Evolutionary conservation across 1,140 invertebrate genomes (phyloP), one percentile per base, ranked within the genome.

Genomic region (Pectinophora gossypiella): DNA sequence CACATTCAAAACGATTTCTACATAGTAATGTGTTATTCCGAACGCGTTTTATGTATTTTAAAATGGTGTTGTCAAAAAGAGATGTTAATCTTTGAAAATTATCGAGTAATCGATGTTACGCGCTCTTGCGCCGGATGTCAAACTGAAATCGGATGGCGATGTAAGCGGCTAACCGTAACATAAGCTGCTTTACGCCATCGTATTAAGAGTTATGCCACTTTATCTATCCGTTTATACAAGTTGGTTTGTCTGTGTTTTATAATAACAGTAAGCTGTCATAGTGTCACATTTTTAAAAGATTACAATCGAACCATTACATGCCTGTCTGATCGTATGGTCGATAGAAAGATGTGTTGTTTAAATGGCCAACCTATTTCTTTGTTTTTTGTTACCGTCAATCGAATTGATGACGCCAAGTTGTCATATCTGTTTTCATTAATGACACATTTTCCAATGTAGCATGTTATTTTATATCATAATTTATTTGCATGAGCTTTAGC

Each of bases 91-190:
- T 73, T 54, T 44, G 64, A 47, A 80, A 84, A 84, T 84, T 81
- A 81, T 84, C 76, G 68, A 81, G 62, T 84, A 84, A 81, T 81
- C 77, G 77, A 70, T 70, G 76, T 73, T 68, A 72, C 69, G 73
- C 79, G 77, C 80, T 76, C 77, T 54, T 68, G 68, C 80, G 76
- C 71, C 72, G 79, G 75, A 79, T 78, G 77, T 79, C 74, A 76
- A 76, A 70, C 69, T n/a, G 64, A 62, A 77, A 75, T 62, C 2
- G 27, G 16, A 10, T 40, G 10, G 13, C 2, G 16, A 40, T 15
- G 16, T 40, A 15, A 40, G 1, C 3, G 16, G 16, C 38, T 13
- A 16, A 40, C 9, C 13, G 16, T 15, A 9, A n/a, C 9, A 57
- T 40, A 45, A 36, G 65, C 35, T 49, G 42, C 54, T 53, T 53